A percentile compares a stretch with the other conserved stretches of the same genome.
Conservation (phyloP, 2,888 invertebrate genomes). For the Diplolepis rosae region DNA sequence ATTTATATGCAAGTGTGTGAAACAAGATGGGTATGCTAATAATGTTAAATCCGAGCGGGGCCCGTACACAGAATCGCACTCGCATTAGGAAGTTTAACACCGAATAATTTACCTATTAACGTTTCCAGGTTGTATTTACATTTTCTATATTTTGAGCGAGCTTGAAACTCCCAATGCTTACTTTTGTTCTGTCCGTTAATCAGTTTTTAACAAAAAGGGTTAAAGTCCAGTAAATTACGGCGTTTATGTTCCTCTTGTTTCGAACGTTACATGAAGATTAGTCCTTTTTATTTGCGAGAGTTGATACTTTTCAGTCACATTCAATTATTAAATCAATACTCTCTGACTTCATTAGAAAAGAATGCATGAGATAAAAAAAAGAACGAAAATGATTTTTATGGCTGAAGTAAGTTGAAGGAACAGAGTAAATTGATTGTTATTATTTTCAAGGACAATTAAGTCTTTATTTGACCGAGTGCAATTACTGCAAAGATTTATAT, state of each 20-base stretch:
- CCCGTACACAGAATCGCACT: conserved; percentile 70
- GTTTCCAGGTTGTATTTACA: conserved; percentile 50
- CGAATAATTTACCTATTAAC: conserved; percentile 70
- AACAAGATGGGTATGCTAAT: conserved; percentile 59
- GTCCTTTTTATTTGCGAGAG: background rate
- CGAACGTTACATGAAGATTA: background rate
- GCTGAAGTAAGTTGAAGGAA: too few relatives aligned
- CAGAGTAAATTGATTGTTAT: too few relatives aligned
- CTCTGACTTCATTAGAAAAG: rapidly evolving
- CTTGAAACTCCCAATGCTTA: conserved; percentile 1
- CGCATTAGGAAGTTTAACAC: conserved; percentile 67
- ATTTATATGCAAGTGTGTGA: conserved; percentile 53
- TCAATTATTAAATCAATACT: background rate
- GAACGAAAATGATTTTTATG: too few relatives aligned
- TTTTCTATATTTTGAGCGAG: background rate
- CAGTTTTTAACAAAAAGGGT: background rate
- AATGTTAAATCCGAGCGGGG: conserved; percentile 64
- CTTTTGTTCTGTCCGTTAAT: background rate
- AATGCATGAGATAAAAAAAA: too few relatives aligned
- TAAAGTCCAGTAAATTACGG: background rate
- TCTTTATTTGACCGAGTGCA: too few relatives aligned
- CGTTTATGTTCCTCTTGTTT: background rate
- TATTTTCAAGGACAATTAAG: too few relatives aligned
- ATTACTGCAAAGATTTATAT: too few relatives aligned
- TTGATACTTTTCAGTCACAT: background rate